phyloP scores from a whole-genome alignment of 1,140 invertebrate genomes.

The Drosophila albomicans region DNA sequence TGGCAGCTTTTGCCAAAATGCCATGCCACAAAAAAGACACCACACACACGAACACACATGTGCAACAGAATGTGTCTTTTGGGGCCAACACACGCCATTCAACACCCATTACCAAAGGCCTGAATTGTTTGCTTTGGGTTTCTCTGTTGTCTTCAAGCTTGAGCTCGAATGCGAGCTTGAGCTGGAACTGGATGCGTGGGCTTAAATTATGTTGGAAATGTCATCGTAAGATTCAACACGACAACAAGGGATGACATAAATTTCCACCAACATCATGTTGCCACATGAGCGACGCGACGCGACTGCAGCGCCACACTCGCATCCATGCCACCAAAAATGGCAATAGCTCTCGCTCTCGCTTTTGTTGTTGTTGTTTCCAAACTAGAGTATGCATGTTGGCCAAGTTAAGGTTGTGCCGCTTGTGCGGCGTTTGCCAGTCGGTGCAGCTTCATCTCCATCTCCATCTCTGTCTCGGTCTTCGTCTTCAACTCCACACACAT shows the following conservation, averaged over 20 bases:
- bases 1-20: constrained; percentile 65
- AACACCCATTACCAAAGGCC: constrained; percentile 66
- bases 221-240: constrained; percentile 85
- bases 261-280: constrained; percentile 84
- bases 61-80: constrained; percentile 49
- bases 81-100: constrained; percentile 58
- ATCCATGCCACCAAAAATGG: constrained; percentile 62
- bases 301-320: constrained; percentile 55
- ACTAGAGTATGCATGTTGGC: constrained; percentile 71
- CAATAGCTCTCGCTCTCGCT: constrained; percentile 40
- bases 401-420: constrained; percentile 43
- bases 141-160: constrained; percentile 8
- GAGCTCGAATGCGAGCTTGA: constrained; percentile 1
- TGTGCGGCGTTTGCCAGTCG: constrained; percentile 30
- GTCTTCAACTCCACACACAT: constrained; percentile 61
- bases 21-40: constrained; percentile 52
- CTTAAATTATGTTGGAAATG: constrained; percentile 85
- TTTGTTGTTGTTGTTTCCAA: constrained; percentile 37
- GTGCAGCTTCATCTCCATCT: constrained; percentile 34
- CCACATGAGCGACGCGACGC: constrained; percentile 69
- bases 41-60: neutral
- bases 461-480: constrained; percentile 23
- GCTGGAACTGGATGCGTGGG: constrained; percentile 68
- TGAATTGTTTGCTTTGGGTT: constrained; percentile 38
- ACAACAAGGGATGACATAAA: constrained; percentile 85